Base-by-base conservation (phyloP, 2,888 invertebrate genomes). In the Eilema griseolum region DNA sequence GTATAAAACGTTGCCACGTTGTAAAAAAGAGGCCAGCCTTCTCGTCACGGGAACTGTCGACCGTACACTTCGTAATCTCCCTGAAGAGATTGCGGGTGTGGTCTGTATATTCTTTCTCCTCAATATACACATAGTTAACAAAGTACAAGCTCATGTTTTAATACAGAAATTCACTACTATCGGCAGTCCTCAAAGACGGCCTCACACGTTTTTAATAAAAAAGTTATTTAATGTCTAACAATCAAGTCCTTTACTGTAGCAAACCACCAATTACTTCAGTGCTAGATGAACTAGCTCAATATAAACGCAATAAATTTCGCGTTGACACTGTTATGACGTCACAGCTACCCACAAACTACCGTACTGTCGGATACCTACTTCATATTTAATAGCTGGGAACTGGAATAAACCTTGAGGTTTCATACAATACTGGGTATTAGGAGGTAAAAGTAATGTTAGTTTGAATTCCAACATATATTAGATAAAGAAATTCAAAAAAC, bases 381-480 rank as follows among this genome's bases (percentile, higher is more conserved):
- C 3, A 71, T 75, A 74, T 76, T 77, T 74, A 77, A 73, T 69
- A 77, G 68, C 74, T 81, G 82, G 74, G 81, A 78, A 81, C 71
- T 62, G 20, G 41, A 56, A 37, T 41, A 61, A n/a, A 31, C 26
- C 57, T 59, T 69, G 72, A 72, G 65, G 67, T 59, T 69, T 60
- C 33, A 20, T 61, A 69, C 69, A 66, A 70, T 70, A 61, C 33
- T n/a, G n/a, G n/a, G n/a, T 12, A 26, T 52, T 65, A 64, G 66
- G 52, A 66, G n/a, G 57, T 52, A 41, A 26, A 61, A 61, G 56
- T 66, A 26, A 12, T 16, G n/a, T 65, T 56, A 56, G 0, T 24
- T 24, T 16, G 24, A 62, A 62, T 8, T 28, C 12, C 8, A 31
- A 28, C 46, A 31, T 28, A 28, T 37, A 4, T n/a, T n/a, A n/a